Evolutionary conservation across 2,888 invertebrate genomes (phyloP), one percentile per base, ranked within the genome.

Genomic region (Sericinus montela): DNA sequence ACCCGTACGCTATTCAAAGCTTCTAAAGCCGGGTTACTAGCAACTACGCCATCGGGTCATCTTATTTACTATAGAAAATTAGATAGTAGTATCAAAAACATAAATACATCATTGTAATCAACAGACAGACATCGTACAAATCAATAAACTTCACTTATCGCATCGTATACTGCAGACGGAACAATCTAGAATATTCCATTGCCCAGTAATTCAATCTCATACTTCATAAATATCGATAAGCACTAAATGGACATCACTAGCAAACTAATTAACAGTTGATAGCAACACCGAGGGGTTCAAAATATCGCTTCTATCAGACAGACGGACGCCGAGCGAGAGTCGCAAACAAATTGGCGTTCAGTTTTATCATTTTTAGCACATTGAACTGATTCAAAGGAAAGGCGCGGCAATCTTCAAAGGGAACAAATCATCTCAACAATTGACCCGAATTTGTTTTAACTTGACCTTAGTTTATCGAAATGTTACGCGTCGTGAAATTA

Each of bases 271-370:
- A 45, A 29, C 38, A 35, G 28, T 8, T 37, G 51, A 54, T 54
- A 48, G 48, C 30, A 41, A 35, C 34, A 14, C 45, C 25, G 47
- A 36, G 52, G 47, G 45, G 40, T 48, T 51, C 52, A 58, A 60
- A 59, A 57, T 57, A 55, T 52, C 44, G 35, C 51, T 53, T 40
- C 51, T 45, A 49, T 57, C 63, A 63, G 61, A 63, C 61, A 58
- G 55, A 46, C 53, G 47, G 63, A 53, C 62, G 62, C 62, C 62
- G 41, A 39, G 46, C 51, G 47, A 54, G 53, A 51, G 55, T 13
- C 11, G 23, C 11, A 16, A 8, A 15, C 16, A 14, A 48, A 43
- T 11, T 43, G 42, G 37, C n/a, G 42, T 28, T 15, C 32, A 25
- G 14, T 37, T 48, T 44, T 49, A 49, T 43, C 38, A 0, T 19